Evolutionary conservation across 2,888 invertebrate genomes (phyloP).

Genomic region (Stenichneumon culpator): DNA sequence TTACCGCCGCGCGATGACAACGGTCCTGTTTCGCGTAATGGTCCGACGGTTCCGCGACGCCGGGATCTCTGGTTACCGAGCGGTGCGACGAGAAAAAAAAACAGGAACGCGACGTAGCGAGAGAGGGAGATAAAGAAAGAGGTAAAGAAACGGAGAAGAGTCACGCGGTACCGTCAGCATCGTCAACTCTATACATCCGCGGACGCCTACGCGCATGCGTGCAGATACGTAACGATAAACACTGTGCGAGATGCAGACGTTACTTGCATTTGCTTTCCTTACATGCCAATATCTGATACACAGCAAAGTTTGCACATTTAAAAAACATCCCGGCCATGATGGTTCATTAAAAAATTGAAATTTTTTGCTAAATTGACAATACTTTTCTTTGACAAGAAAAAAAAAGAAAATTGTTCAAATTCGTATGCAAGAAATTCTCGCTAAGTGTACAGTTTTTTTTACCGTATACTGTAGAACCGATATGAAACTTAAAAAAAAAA

Average conservation of each 20-base stretch:
- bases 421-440: no score
- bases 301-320: no score
- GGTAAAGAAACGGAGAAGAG: conserved; percentile 40
- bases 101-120: neutral
- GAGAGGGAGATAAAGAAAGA: conserved; percentile 38
- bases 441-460: no score
- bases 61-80: conserved; percentile 65
- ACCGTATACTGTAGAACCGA: no score
- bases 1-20: conserved; percentile 50
- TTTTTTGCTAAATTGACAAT: no score
- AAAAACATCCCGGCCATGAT: no score
- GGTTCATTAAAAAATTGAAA: no score
- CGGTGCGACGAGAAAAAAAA: conserved; percentile 31
- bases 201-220: conserved; percentile 34
- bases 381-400: no score
- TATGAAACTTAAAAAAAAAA: no score
- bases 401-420: no score
- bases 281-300: no score
- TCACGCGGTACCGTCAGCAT: conserved; percentile 47
- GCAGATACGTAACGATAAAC: conserved; percentile 33
- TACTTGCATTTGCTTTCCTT: neutral
- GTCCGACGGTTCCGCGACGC: conserved; percentile 54
- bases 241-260: neutral
- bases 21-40: conserved; percentile 63
- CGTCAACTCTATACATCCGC: conserved; percentile 38